Evolutionary conservation across 2,888 invertebrate species (phyloP), one percentile per base, ranked within the genome.

Genomic region (Barypeithes pellucidus): DNA sequence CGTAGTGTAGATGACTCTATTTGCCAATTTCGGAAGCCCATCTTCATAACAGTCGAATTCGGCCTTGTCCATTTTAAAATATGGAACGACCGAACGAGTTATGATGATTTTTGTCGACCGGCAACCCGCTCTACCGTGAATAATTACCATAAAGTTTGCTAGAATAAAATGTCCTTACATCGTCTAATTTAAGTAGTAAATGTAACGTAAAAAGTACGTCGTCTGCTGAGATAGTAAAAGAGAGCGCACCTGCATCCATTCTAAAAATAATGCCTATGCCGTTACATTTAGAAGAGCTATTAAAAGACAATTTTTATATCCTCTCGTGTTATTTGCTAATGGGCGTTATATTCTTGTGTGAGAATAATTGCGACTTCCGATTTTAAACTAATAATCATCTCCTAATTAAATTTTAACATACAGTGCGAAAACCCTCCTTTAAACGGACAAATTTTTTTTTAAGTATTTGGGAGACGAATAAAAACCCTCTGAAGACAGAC

Each of bases 61-160:
- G 67, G 12, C 1, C 2, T 14, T 36, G 39, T 2, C 60, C 60
- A 18, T 33, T 43, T n/a, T 11, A 29, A 43, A 59, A 67, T 67
- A 47, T 67, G n/a, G 67, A 59, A 67, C 67, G 33, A 16, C 57
- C 33, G 60, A 67, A 67, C 59, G 67, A 50, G 43, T 60, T 39
- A 47, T 47, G 43, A 67, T 54, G 57, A 45, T 52, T 67, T 67
- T 67, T 60, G 67, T 60, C 59, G 67, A 60, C 59, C 63, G 59
- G 59, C 60, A 60, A 67, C 29, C 50, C 60, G 59, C 47, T 50
- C 60, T 60, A 36, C 60, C 60, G 67, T 67, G 60, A 67, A 67
- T 67, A 67, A 67, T 67, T 60, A 67, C 67, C 67, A 67, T 67
- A 67, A 67, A 59, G 29, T 60, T 41, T 33, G 59, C 59, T 39